Evolutionary conservation across 2,797 vertebrate genomes (phyloP).

Genomic region (Luscinia luscinia): DNA sequence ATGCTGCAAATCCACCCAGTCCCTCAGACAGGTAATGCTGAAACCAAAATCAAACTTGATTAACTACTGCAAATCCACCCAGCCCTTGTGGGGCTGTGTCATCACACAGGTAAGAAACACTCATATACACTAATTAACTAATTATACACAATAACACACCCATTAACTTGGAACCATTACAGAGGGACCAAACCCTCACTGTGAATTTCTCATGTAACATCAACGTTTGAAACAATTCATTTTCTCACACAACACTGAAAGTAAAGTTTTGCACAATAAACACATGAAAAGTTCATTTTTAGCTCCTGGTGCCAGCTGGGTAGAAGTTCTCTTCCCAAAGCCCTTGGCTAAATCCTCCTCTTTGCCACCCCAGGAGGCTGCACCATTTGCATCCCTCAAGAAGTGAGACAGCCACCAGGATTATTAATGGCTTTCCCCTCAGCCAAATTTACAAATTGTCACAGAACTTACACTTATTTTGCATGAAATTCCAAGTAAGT

Average conservation of each 20-base stretch:
- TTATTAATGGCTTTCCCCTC: background rate
- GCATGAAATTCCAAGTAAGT: background rate
- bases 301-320: background rate
- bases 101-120: background rate
- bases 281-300: background rate
- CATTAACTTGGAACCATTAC: background rate
- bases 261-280: background rate
- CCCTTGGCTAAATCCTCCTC: background rate
- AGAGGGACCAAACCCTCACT: background rate
- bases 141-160: too few species aligned
- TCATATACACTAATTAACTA: background rate
- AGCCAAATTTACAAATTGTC: background rate
- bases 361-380: background rate
- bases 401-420: background rate
- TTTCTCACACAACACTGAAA: background rate
- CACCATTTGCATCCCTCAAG: background rate
- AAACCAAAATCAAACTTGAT: background rate
- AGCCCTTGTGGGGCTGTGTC: background rate
- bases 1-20: background rate
- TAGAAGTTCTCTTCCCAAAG: background rate
- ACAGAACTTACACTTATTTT: background rate
- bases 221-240: background rate
- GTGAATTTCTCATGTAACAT: fast-evolving
- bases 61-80: background rate
- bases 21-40: background rate